A percentile compares a stretch with the other conserved stretches of the same genome.
Conservation (phyloP, 2,888 invertebrate genomes). For the Eremobia ochroleuca region DNA sequence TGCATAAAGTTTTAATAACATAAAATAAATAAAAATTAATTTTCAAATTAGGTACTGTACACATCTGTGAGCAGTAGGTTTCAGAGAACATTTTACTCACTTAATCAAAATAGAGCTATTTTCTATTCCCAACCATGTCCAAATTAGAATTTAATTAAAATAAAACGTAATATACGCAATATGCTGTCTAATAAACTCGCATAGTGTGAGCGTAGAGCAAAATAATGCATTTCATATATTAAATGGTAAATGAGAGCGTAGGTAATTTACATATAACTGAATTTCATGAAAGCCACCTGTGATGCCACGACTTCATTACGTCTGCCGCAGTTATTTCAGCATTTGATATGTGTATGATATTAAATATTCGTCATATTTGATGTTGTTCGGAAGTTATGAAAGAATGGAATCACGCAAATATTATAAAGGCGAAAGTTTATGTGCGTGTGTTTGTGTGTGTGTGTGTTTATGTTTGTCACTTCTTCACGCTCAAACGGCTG, state of each 20-base stretch:
- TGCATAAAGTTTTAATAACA: too few species aligned
- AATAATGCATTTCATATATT: constrained; percentile 62
- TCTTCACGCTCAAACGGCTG: too few species aligned
- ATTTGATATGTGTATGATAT: constrained; percentile 47
- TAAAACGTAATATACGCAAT: constrained; percentile 14
- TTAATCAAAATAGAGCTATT: not conserved
- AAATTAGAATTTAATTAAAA: constrained; percentile 42
- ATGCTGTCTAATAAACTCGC: constrained; percentile 26
- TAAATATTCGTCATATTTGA: constrained; percentile 39
- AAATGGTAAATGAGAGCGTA: constrained; percentile 55
- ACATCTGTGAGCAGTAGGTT: not conserved
- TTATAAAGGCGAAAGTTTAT: too few species aligned
- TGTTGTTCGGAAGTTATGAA: constrained; percentile 9
- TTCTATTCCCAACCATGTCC: not conserved
- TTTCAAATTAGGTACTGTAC: not conserved
- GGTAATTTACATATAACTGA: constrained; percentile 65
- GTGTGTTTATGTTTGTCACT: too few species aligned
- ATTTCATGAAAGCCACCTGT: constrained; percentile 62
- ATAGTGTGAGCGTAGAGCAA: constrained; percentile 27
- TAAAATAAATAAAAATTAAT: fast-evolving
- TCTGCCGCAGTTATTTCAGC: constrained; percentile 39
- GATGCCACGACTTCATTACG: constrained; percentile 56
- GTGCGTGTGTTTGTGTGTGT: too few species aligned
- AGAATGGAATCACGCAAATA: too few species aligned
- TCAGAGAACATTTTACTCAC: not conserved